These are phyloP conservation scores for Acromyrmex heyeri DNA, from an alignment of 1,140 invertebrate genomes.

Conservation along the genomic window DNA sequence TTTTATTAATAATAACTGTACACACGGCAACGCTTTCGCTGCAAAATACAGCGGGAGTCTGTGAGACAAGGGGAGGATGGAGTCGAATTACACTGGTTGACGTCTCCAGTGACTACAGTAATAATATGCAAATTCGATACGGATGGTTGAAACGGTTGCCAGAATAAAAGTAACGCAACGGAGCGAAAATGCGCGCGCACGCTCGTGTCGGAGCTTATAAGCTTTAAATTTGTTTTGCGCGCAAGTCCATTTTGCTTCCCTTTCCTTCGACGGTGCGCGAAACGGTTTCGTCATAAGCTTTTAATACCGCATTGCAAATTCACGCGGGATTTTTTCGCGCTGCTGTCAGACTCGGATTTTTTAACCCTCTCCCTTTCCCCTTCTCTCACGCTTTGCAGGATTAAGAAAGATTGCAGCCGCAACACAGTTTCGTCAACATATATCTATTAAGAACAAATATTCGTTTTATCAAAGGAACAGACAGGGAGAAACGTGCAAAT, in stretches of 20 bases:
- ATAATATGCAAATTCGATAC: slow-evolving; percentile 57
- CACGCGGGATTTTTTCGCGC: slow-evolving; percentile 64
- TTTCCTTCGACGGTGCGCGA: slow-evolving; percentile 24
- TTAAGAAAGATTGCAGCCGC: slow-evolving; percentile 41
- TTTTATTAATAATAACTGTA: slow-evolving; percentile 12
- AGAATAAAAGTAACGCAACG: slow-evolving; percentile 53
- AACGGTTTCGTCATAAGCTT: slow-evolving; percentile 63
- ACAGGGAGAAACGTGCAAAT: background rate
- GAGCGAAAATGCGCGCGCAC: slow-evolving; percentile 38
- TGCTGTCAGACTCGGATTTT: slow-evolving; percentile 36
- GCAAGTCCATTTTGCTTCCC: slow-evolving; percentile 42
- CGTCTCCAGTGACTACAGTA: slow-evolving; percentile 45
- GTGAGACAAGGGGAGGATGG: background rate
- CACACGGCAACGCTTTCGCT: background rate
- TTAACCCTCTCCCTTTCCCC: background rate
- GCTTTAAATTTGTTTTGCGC: slow-evolving; percentile 66
- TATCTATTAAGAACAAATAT: background rate
- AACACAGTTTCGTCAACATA: slow-evolving; percentile 18
- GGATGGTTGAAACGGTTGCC: slow-evolving; percentile 52
- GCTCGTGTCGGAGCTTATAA: slow-evolving; percentile 55
- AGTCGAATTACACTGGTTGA: slow-evolving; percentile 44
- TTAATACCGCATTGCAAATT: slow-evolving; percentile 70
- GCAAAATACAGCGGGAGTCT: background rate
- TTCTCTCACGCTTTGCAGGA: slow-evolving; percentile 18
- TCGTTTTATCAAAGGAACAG: background rate